A percentile compares a stretch with the other conserved stretches of the same genome.
These are phyloP conservation scores for Andrena praecox DNA, from an alignment of 2,888 invertebrate genomes.

Conservation along the genomic window DNA sequence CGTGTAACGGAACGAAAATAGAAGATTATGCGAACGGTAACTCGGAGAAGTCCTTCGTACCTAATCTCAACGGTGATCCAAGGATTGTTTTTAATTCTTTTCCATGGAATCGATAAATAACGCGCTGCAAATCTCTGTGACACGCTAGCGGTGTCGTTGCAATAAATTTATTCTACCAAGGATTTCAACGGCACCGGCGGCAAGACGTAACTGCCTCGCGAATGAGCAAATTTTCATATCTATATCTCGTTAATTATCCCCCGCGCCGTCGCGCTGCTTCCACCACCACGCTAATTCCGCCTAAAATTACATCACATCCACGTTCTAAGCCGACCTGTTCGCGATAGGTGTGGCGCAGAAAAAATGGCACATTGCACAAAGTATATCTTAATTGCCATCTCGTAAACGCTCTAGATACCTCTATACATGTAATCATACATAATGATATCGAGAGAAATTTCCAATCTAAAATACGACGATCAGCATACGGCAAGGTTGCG, in stretches of 20 bases:
- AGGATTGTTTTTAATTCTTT: slow-evolving; percentile 36
- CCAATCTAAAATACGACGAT: slow-evolving; percentile 1
- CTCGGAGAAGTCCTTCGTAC: slow-evolving; percentile 20
- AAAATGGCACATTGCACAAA: background rate
- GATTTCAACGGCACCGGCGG: slow-evolving; percentile 9
- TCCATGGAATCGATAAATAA: slow-evolving; percentile 35
- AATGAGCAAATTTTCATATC: slow-evolving; percentile 33
- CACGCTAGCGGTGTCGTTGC: background rate
- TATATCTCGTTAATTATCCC: slow-evolving; percentile 14
- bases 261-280: background rate
- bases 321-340: background rate
- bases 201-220: slow-evolving; percentile 15
- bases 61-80: slow-evolving; percentile 45
- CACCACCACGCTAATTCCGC: background rate
- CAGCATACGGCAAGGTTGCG: slow-evolving; percentile 58
- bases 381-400: no score
- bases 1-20: slow-evolving; percentile 3
- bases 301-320: background rate
- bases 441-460: background rate
- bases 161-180: slow-evolving; percentile 44
- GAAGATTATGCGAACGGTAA: slow-evolving; percentile 9
- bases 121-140: background rate
- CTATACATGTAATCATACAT: background rate
- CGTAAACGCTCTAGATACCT: no score
- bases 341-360: background rate